Percentiles rank a stretch among this genome's conserved stretches.
phyloP scores from a whole-genome alignment of 2,797 vertebrate species.

The Neosilurus mollespiculum region DNA sequence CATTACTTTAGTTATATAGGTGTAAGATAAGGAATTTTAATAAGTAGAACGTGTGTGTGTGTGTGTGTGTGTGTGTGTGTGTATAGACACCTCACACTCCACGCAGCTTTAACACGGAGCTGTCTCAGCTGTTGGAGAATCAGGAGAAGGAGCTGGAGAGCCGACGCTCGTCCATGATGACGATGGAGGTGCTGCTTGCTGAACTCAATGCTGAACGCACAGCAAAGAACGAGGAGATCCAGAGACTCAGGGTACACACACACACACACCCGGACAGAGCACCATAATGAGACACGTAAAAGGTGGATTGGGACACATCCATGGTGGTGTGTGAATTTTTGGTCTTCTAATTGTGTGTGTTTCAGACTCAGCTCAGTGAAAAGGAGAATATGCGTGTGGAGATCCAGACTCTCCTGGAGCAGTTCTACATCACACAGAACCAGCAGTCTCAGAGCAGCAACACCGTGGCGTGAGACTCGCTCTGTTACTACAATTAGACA shows the following conservation, averaged over 20 bases:
- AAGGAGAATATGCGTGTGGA: conserved; percentile 80
- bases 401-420: conserved; percentile 80
- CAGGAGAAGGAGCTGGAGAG: conserved; percentile 87
- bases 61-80: not conserved
- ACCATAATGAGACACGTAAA: not conserved
- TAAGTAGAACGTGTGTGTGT: not conserved
- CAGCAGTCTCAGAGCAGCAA: conserved; percentile 62
- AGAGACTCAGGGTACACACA: conserved; percentile 82
- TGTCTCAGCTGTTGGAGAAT: conserved; percentile 80
- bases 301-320: not conserved
- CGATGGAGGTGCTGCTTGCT: conserved; percentile 82
- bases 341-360: not conserved
- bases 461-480: conserved; percentile 61
- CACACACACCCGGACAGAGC: not conserved
- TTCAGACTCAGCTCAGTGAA: conserved; percentile 82
- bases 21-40: not conserved
- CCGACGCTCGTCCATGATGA: conserved; percentile 81
- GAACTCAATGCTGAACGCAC: conserved; percentile 85
- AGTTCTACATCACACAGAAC: conserved; percentile 78
- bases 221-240: conserved; percentile 88
- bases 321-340: not conserved
- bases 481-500: not conserved
- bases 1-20: not conserved
- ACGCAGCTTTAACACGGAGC: conserved; percentile 74
- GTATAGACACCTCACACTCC: conserved; percentile 82